phyloP scores from a whole-genome alignment of 2,113 vertebrate species.

The Tragelaphus imberbis region DNA sequence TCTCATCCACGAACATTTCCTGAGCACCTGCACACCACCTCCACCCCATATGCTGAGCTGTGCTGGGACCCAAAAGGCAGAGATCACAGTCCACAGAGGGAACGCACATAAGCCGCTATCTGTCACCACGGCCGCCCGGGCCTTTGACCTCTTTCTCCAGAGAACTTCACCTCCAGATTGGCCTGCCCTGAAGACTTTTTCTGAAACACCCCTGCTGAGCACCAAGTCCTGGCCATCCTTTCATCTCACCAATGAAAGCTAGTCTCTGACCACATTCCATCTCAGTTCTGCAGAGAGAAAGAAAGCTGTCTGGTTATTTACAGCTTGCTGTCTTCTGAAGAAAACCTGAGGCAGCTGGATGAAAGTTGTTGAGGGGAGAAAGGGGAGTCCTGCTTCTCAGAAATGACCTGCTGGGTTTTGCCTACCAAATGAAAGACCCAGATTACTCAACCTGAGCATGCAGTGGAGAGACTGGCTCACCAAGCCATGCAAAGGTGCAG shows the following conservation, averaged over 20 bases:
- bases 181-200: background rate
- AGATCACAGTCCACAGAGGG: background rate
- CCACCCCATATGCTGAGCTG: background rate
- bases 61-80: background rate
- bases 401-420: constrained; percentile 44
- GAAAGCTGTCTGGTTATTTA: background rate
- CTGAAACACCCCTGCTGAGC: background rate
- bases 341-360: background rate
- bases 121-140: accelerated
- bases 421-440: constrained; percentile 42
- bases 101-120: background rate
- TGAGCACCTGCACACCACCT: background rate
- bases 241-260: background rate
- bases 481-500: background rate
- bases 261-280: background rate
- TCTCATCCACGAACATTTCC: background rate
- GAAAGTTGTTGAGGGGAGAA: background rate
- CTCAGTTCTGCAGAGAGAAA: background rate
- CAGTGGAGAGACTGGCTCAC: background rate
- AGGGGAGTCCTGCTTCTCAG: constrained; percentile 42
- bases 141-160: background rate
- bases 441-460: constrained; percentile 24
- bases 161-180: background rate
- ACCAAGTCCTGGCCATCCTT: background rate
- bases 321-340: background rate